These are phyloP conservation scores for Pelecanus crispus DNA, from an alignment of 2,113 vertebrate species.

Conservation along the genomic window DNA sequence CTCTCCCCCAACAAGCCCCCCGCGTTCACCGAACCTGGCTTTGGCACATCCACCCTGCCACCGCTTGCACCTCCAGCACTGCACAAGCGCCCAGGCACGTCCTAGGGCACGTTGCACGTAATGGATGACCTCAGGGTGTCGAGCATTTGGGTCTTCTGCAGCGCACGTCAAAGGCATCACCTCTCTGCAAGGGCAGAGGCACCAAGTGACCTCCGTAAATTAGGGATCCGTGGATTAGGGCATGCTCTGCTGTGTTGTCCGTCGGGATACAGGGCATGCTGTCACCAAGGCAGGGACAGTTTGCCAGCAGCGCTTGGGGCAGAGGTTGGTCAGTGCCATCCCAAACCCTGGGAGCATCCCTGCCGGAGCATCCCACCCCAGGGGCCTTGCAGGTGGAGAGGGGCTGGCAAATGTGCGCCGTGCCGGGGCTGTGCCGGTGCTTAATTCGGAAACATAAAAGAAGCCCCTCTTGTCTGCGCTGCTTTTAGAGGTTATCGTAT, in stretches of 20 bases:
- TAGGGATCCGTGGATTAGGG: background rate
- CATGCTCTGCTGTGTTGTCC: background rate
- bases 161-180: background rate
- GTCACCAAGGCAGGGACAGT: background rate
- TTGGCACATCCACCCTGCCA: background rate
- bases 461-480: background rate
- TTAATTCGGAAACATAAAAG: background rate
- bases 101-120: rapidly evolving
- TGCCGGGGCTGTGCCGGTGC: background rate
- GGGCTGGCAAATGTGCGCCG: background rate
- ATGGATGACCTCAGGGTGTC: background rate
- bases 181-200: background rate
- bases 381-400: background rate
- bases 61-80: background rate
- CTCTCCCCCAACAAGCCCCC: background rate
- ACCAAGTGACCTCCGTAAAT: background rate
- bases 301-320: background rate
- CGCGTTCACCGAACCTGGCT: background rate
- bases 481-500: background rate
- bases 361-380: background rate
- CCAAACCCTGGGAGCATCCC: background rate
- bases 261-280: background rate
- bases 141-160: background rate
- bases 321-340: background rate
- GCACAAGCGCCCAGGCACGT: background rate